Evolutionary conservation across 2,797 vertebrate genomes (phyloP).

Genomic region (Alca torda): DNA sequence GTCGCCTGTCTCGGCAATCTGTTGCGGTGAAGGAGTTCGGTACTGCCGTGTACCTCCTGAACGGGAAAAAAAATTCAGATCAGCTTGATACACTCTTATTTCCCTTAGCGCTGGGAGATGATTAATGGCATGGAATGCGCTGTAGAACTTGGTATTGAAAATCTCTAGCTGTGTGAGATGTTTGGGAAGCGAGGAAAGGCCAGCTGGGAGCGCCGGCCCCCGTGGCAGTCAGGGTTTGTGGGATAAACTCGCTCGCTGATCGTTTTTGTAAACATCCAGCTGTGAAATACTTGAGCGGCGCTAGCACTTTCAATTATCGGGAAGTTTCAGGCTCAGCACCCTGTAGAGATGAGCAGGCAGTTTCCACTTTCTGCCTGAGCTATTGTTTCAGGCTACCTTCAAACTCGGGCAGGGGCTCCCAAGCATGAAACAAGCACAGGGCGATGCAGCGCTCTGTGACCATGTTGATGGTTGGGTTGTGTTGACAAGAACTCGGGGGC

Average conservation of each 20-base stretch:
- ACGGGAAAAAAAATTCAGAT: background rate
- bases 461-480: too few species aligned
- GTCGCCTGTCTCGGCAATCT: slow-evolving; percentile 13
- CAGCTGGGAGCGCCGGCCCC: slow-evolving; percentile 48
- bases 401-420: slow-evolving; percentile 16
- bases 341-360: slow-evolving; percentile 40
- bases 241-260: slow-evolving; percentile 17
- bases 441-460: background rate
- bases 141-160: slow-evolving; percentile 23
- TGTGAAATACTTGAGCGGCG: slow-evolving; percentile 46
- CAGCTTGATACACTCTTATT: background rate
- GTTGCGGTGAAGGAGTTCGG: background rate
- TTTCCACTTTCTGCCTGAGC: slow-evolving; percentile 39
- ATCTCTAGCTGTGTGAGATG: slow-evolving; percentile 26
- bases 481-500: too few species aligned
- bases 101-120: slow-evolving; percentile 7
- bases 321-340: slow-evolving; percentile 58
- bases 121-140: slow-evolving; percentile 47
- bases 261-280: slow-evolving; percentile 62
- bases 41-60: background rate
- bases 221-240: background rate
- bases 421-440: background rate
- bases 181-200: slow-evolving; percentile 31
- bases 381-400: slow-evolving; percentile 55
- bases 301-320: slow-evolving; percentile 54